These are phyloP conservation scores for Drosophila azteca DNA, from an alignment of 1,140 invertebrate genomes.

Conservation along the genomic window DNA sequence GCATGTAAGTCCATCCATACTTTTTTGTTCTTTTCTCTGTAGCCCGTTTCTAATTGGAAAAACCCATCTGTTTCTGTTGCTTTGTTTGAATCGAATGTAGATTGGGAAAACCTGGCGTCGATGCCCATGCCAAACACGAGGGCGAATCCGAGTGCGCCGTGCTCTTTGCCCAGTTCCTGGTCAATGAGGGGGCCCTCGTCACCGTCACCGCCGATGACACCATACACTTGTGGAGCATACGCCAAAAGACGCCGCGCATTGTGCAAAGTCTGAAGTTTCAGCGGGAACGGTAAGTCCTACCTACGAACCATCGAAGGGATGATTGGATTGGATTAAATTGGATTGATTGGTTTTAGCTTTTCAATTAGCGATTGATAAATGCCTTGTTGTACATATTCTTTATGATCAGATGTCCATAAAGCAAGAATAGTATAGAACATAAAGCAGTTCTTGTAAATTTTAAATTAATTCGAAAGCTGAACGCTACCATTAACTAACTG, in stretches of 20 bases:
- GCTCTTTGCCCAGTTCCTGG: constrained; percentile 95
- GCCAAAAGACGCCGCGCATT: constrained; percentile 97
- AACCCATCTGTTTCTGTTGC: not conserved
- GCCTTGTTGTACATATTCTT: too few relatives aligned
- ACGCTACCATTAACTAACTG: not conserved
- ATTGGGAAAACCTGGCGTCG: constrained; percentile 97
- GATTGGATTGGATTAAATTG: too few relatives aligned
- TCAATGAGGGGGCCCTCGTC: constrained; percentile 98
- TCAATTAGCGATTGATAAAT: too few relatives aligned
- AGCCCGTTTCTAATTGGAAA: not conserved
- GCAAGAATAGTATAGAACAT: too few relatives aligned
- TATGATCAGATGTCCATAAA: too few relatives aligned
- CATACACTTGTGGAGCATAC: constrained; percentile 98
- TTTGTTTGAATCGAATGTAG: constrained; percentile 84
- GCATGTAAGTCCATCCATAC: constrained; percentile 90
- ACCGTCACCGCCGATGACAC: constrained; percentile 97
- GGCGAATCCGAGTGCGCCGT: constrained; percentile 88
- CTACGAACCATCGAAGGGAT: too few relatives aligned
- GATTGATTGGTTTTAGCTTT: too few relatives aligned
- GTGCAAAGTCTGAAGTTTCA: constrained; percentile 98
- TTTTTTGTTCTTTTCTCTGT: not conserved
- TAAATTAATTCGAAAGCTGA: too few relatives aligned
- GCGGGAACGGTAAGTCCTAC: constrained; percentile 92
- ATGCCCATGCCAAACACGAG: constrained; percentile 95
- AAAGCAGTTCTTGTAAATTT: too few relatives aligned